Base-by-base conservation (phyloP, 2,888 invertebrate genomes). In the Mythimna pallens region DNA sequence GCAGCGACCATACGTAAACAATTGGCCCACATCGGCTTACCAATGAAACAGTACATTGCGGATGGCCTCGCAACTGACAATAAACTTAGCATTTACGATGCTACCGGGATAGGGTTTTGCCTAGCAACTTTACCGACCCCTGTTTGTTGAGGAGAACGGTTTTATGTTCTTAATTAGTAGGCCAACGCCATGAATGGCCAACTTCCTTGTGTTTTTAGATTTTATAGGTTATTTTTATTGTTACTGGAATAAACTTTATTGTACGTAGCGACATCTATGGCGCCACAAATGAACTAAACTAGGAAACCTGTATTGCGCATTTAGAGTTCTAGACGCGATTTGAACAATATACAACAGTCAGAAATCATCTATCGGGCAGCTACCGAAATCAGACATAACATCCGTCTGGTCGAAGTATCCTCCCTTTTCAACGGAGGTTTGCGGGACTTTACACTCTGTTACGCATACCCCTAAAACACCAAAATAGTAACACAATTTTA, bases 81-180 rank as follows among this genome's bases (percentile, higher is more conserved):
- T 83, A 83, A 76, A 83, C 74, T 83, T 70, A 79, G 71, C 82
- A 75, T 84, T 83, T 76, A 79, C 72, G 76, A 63, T 65, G 17
- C 65, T 50, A 57, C 36, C 10, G 30, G 61, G 66, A 30, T 55
- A 75, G 70, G 81, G 70, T 65, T 52, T 62, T 25, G 34, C 50
- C 43, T 55, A 47, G 55, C n/a, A 57, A 57, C 40, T 65, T 65
- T 52, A 64, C 47, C 47, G n/a, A 52, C 36, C 73, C 61, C 52
- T 54, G 22, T 25, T 43, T 22, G 69, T 62, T 9, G 14, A 47
- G 7, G 57, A 10, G n/a, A 47, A 20, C 40, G 30, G 30, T 61
- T 76, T 54, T 54, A 75, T 65, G 30, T 0, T 22, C 25, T 17
- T 58, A 74, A 74, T 40, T 50, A 65, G 17, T n/a, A 6, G 57